Percentiles rank a stretch among this genome's conserved stretches.
phyloP scores from a whole-genome alignment of 2,113 vertebrate genomes.

The Rutilus rutilus region DNA sequence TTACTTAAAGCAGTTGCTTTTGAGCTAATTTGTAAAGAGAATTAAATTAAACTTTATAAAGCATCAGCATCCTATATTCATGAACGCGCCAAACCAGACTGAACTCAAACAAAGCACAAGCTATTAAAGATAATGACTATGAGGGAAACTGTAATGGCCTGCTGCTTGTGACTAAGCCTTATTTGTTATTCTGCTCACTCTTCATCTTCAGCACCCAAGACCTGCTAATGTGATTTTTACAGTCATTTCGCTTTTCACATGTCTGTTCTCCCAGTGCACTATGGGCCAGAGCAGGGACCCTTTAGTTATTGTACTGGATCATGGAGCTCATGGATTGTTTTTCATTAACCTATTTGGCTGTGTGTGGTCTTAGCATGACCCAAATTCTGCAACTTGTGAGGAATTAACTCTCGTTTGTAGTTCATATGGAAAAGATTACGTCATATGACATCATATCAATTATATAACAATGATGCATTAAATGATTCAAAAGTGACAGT shows the following conservation, averaged over 20 bases:
- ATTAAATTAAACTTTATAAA: constrained; percentile 21
- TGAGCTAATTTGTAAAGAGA: constrained; percentile 50
- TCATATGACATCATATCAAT: too few relatives aligned
- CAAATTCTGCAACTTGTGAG: not conserved
- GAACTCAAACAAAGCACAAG: constrained; percentile 16
- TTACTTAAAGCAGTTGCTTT: constrained; percentile 37
- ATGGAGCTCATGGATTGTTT: not conserved
- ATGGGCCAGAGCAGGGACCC: not conserved
- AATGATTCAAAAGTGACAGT: not conserved
- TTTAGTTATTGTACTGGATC: constrained; percentile 22
- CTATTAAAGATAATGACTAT: constrained; percentile 33
- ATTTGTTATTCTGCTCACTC: constrained; percentile 61
- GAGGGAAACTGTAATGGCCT: constrained; percentile 21
- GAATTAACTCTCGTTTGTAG: not conserved
- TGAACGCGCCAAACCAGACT: not conserved
- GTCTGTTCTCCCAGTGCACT: constrained; percentile 12
- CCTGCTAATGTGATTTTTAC: constrained; percentile 12
- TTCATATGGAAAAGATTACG: not conserved
- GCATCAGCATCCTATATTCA: not conserved
- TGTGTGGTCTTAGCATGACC: constrained; percentile 10
- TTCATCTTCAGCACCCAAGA: constrained; percentile 41
- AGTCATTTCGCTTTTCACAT: not conserved
- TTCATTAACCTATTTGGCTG: constrained; percentile 36
- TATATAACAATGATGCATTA: not conserved
- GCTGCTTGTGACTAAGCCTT: constrained; percentile 41